Evolutionary conservation across 2,113 vertebrate species (phyloP), one percentile per base, ranked within the genome.

Genomic region (Anhinga anhinga): DNA sequence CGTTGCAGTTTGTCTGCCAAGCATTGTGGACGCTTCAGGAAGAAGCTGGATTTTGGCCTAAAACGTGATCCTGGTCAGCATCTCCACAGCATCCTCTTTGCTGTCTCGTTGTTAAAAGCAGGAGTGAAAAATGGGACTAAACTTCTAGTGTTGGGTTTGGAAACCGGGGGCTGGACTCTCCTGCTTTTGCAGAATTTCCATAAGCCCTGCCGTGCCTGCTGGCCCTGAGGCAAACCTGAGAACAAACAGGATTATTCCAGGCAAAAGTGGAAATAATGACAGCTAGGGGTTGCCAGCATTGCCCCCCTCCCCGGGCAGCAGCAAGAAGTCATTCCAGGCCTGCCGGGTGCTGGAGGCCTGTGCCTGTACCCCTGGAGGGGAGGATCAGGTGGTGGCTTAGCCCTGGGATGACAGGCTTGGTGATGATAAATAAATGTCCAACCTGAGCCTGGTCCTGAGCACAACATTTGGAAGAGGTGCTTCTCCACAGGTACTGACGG

Each of bases 1-100:
- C 23, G 1, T 2, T 3, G 34, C 34, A 2, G 3, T 11, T n/a
- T 8, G 2, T 12, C 27, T 14, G 29, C 20, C 52, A 10, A 10
- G 58, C 45, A 4, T 3, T 15, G 21, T 5, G 1, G 18, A 7
- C 10, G 1, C 42, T 45, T 49, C 49, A 3, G 47, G 38, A 23
- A 15, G 61, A 20, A n/a, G 16, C 27, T 7, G n/a, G 9, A 13
- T 2, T 58, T 63, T n/a, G 69, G 15, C 36, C 13, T 22, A 52
- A 63, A 71, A 30, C 4, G 4, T 30, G 36, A 29, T 18, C 23
- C 32, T 5, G 1, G 36, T 20, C 32, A 23, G n/a, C 7, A 1
- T n/a, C 32, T 67, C 65, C 16, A 3, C 32, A 81, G 74, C 69
- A 49, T 29, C 45, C 45, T 86, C 49, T 9, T 36, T 52, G 12